Evolutionary conservation across 2,113 vertebrate genomes (phyloP), one percentile per base, ranked within the genome.

Genomic region (Beaufortia kweichowensis): DNA sequence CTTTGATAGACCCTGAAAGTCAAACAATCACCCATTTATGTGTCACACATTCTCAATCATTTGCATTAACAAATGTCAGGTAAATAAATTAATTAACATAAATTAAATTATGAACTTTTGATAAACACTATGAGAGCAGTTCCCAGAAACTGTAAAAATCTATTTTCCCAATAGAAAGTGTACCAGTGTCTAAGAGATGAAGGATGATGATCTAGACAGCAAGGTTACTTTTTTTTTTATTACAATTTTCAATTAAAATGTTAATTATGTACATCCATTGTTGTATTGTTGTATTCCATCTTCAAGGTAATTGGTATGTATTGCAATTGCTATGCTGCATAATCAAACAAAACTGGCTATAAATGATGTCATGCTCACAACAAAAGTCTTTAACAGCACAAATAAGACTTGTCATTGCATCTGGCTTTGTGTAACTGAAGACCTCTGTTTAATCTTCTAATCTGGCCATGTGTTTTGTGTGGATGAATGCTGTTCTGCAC

Each of bases 381-480:
- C n/a, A 53, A 48, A 48, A 12, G 15, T 11, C 15, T 77, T 3
- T 75, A 56, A 26, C 56, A 80, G 83, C 76, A 64, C 59, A 56
- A 78, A 31, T 26, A 19, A 15, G 76, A 85, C 67, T 17, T 82
- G 84, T 74, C 87, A 87, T 90, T 88, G 82, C 82, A 79, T 66
- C 21, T 75, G 73, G 28, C 75, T 82, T 60, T 65, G 65, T 29
- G 78, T 83, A 76, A 82, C 78, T 76, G 84, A 81, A 85, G 82
- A 81, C 80, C 62, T 69, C 67, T 50, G 19, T 59, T 53, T 92
- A 91, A 92, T 90, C 91, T 88, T 69, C 83, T 92, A 87, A 92
- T 84, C 79, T 89, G 82, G n/a, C 81, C 68, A 14, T 79, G 24
- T 50, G 57, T 35, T n/a, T n/a, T 60, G 63, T 31, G 60, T 41